Conservation (phyloP, 2,797 vertebrate species). For the Catamblyrhynchus diadema region DNA sequence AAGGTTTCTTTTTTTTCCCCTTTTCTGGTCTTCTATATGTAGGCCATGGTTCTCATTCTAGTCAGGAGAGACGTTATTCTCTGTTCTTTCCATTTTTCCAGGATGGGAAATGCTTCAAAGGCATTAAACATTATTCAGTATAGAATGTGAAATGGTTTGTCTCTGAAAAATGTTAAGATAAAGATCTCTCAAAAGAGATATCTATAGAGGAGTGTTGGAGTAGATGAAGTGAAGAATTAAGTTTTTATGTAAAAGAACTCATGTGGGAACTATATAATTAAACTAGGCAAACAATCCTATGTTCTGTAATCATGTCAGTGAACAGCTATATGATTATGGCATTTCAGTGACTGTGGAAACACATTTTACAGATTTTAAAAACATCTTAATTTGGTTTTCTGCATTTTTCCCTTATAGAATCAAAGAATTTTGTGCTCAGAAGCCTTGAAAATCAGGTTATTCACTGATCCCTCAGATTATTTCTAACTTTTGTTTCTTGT, state of each 20-base stretch:
- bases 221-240: constrained; percentile 52
- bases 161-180: neutral
- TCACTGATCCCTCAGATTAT: neutral
- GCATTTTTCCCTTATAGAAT: neutral
- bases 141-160: neutral
- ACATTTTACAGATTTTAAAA: neutral
- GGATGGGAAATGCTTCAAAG: neutral
- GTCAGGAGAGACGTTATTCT: neutral
- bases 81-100: neutral
- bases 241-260: constrained; percentile 39
- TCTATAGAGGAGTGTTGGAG: neutral
- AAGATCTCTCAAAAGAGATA: neutral
- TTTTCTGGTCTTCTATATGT: neutral
- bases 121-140: neutral
- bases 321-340: neutral
- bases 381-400: neutral
- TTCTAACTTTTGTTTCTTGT: neutral
- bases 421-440: neutral
- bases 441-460: neutral
- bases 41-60: neutral
- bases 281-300: constrained; percentile 13
- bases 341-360: neutral
- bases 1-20: rapidly evolving
- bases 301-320: constrained; percentile 16
- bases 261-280: constrained; percentile 9